A percentile compares a stretch with the other conserved stretches of the same genome.
phyloP scores from a whole-genome alignment of 2,888 invertebrate genomes.

The Patella depressa region DNA sequence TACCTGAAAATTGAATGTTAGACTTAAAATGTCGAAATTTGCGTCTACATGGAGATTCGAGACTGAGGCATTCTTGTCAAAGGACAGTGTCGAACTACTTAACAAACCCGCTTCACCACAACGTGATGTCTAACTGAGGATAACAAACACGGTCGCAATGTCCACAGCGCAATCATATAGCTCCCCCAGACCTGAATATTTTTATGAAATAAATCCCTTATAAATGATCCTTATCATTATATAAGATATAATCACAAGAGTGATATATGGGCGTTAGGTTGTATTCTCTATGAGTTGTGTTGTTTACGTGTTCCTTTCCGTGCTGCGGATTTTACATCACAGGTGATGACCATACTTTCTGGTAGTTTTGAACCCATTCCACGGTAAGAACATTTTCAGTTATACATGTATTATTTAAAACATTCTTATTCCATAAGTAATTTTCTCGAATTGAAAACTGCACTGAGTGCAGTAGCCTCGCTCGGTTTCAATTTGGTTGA shows the following conservation, averaged over 20 bases:
- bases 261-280: constrained; percentile 68
- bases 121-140: neutral
- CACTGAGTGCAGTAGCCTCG: too few relatives aligned
- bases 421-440: too few relatives aligned
- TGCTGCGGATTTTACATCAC: constrained; percentile 49
- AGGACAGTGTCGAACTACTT: too few relatives aligned
- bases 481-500: too few relatives aligned
- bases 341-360: constrained; percentile 53
- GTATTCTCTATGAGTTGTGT: constrained; percentile 64
- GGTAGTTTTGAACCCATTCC: constrained; percentile 57
- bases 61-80: too few relatives aligned
- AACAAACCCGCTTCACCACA: too few relatives aligned
- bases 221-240: constrained; percentile 21
- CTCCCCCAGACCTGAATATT: neutral
- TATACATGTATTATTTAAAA: neutral
- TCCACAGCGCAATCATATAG: neutral
- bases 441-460: too few relatives aligned
- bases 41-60: too few relatives aligned
- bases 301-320: constrained; percentile 59
- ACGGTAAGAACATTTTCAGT: constrained; percentile 39
- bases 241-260: constrained; percentile 60
- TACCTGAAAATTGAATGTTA: too few relatives aligned
- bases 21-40: too few relatives aligned
- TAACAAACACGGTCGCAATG: neutral
- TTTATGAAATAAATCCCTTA: constrained; percentile 11